phyloP scores from a whole-genome alignment of 2,888 invertebrate species.

The Orthonevra nobilis region DNA sequence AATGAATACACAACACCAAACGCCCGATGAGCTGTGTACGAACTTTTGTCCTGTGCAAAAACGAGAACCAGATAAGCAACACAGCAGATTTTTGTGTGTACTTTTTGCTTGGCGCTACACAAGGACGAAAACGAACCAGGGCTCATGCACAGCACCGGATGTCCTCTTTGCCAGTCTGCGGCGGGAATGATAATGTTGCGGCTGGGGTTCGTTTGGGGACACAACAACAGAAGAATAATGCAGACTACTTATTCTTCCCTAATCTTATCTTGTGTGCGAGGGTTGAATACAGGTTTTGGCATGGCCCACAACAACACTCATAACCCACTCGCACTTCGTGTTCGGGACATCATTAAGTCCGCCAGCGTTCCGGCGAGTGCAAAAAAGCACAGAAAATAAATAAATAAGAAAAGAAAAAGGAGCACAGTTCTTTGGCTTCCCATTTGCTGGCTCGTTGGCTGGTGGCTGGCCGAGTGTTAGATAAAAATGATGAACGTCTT shows the following conservation, averaged over 20 bases:
- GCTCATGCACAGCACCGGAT: slow-evolving; percentile 54
- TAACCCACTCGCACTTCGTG: slow-evolving; percentile 14
- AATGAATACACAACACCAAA: slow-evolving; percentile 30
- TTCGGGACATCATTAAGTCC: slow-evolving; percentile 67
- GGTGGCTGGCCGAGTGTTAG: slow-evolving; percentile 43
- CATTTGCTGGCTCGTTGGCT: slow-evolving; percentile 45
- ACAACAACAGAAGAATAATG: slow-evolving; percentile 63
- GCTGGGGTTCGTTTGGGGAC: slow-evolving; percentile 47
- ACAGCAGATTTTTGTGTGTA: slow-evolving; percentile 54
- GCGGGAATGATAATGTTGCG: slow-evolving; percentile 60
- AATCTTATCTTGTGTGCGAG: slow-evolving; percentile 59
- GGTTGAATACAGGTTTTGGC: slow-evolving; percentile 32
- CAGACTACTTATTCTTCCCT: slow-evolving; percentile 67
- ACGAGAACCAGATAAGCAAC: slow-evolving; percentile 65
- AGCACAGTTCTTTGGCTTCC: slow-evolving; percentile 61
- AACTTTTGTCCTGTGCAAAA: slow-evolving; percentile 67
- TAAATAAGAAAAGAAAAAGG: too few species aligned
- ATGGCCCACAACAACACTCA: slow-evolving; percentile 23
- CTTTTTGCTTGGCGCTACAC: slow-evolving; percentile 16
- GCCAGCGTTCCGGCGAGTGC: slow-evolving; percentile 36
- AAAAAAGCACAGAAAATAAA: too few species aligned
- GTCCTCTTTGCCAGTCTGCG: slow-evolving; percentile 53
- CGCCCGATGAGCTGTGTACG: slow-evolving; percentile 37
- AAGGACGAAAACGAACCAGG: slow-evolving; percentile 22
- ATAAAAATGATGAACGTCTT: slow-evolving; percentile 70